These are phyloP conservation scores for Lithophane semibrunnea DNA, from an alignment of 2,888 invertebrate species.

Conservation along the genomic window DNA sequence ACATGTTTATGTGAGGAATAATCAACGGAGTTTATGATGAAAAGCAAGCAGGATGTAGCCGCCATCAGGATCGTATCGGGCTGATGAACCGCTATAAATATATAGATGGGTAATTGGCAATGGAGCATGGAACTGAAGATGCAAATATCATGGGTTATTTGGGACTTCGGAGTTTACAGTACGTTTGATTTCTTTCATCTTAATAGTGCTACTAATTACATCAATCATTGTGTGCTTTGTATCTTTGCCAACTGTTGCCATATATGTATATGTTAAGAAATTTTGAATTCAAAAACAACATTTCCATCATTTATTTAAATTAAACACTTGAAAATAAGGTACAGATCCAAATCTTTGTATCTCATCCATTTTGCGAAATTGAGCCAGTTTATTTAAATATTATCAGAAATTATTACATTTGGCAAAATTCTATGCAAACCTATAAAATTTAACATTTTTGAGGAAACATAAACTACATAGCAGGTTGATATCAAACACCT, in stretches of 20 bases:
- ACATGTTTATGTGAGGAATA: slow-evolving; percentile 51
- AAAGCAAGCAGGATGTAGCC: slow-evolving; percentile 50
- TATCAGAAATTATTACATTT: neutral
- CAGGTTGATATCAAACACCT: neutral
- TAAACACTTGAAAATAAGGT: neutral
- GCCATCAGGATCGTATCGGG: slow-evolving; percentile 46
- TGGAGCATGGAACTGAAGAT: neutral
- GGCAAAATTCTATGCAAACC: neutral
- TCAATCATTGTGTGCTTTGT: neutral
- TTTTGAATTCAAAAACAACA: neutral
- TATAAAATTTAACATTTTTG: neutral
- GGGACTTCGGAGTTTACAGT: neutral
- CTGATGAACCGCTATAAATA: slow-evolving; percentile 46
- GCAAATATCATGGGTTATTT: neutral
- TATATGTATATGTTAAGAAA: no score
- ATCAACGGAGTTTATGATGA: slow-evolving; percentile 55
- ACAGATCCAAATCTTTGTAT: no score
- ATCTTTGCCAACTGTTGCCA: neutral
- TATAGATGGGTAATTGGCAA: slow-evolving; percentile 31
- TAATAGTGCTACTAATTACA: neutral
- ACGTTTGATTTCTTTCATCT: neutral
- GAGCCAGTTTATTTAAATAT: neutral
- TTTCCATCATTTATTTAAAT: neutral
- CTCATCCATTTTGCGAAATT: neutral
- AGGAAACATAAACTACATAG: slow-evolving; percentile 30